Conservation (phyloP, 2,888 invertebrate genomes). For the Lacanobia wlatinum region DNA sequence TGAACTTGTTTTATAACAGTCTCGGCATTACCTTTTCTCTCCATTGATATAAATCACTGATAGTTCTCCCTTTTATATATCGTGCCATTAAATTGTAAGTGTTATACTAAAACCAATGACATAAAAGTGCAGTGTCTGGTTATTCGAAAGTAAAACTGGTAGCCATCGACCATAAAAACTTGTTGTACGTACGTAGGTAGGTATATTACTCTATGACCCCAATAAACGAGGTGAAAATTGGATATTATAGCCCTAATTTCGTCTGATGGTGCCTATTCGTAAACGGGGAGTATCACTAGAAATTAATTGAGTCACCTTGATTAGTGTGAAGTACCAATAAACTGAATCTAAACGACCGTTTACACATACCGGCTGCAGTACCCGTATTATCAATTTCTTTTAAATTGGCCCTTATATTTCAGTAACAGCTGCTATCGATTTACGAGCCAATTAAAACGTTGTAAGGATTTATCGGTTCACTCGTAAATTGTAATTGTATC, state of each 20-base stretch:
- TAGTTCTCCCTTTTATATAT: slow-evolving; percentile 32
- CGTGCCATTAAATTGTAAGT: slow-evolving; percentile 13
- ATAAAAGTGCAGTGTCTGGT: slow-evolving; percentile 26
- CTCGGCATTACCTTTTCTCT: slow-evolving; percentile 36
- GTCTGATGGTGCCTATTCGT: neutral
- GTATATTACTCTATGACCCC: slow-evolving; percentile 15
- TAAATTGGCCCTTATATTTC: slow-evolving; percentile 85
- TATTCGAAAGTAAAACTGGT: slow-evolving; percentile 41
- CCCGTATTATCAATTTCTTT: slow-evolving; percentile 83
- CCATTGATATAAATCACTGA: slow-evolving; percentile 39
- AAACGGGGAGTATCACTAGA: slow-evolving; percentile 11
- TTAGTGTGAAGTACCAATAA: slow-evolving; percentile 66
- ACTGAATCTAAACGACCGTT: slow-evolving; percentile 67
- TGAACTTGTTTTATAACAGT: slow-evolving; percentile 64
- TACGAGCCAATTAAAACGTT: slow-evolving; percentile 84
- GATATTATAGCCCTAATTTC: slow-evolving; percentile 15
- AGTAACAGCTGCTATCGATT: slow-evolving; percentile 84
- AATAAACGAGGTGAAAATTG: slow-evolving; percentile 39
- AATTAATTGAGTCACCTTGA: slow-evolving; percentile 60
- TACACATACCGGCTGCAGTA: slow-evolving; percentile 70
- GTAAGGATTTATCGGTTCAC: slow-evolving; percentile 68
- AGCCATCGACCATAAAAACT: slow-evolving; percentile 5
- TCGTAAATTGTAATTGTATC: slow-evolving; percentile 66
- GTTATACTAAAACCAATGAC: slow-evolving; percentile 29
- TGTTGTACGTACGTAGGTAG: neutral